A percentile compares a stretch with the other conserved stretches of the same genome.
Conservation (phyloP, 2,888 invertebrate genomes). For the Drosophila borborema region DNA sequence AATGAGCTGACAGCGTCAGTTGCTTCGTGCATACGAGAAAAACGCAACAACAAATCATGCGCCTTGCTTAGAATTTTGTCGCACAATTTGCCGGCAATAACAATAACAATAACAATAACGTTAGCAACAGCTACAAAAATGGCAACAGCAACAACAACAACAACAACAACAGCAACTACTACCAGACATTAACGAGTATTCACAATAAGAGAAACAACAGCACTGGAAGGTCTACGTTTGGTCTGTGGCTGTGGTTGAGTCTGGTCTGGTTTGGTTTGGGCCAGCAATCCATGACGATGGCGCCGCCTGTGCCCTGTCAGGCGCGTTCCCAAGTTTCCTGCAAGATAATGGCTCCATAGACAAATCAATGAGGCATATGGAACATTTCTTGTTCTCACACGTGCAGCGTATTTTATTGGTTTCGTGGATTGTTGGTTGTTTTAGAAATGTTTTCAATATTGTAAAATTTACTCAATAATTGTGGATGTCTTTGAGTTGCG, state of each 20-base stretch:
- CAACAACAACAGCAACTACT: slow-evolving; percentile 14
- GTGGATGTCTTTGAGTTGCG: too few relatives aligned
- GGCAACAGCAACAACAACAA: slow-evolving; percentile 13
- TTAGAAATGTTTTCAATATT: neutral
- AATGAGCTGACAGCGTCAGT: slow-evolving; percentile 68
- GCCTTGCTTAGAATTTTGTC: slow-evolving; percentile 74
- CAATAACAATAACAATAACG: slow-evolving; percentile 34
- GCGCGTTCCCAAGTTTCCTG: neutral
- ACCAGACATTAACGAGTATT: slow-evolving; percentile 36
- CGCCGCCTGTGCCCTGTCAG: slow-evolving; percentile 12
- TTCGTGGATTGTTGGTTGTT: neutral
- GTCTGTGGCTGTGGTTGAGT: slow-evolving; percentile 9
- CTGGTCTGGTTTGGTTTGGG: slow-evolving; percentile 3
- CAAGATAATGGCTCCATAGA: neutral
- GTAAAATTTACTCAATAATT: neutral
- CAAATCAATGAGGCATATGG: slow-evolving; percentile 13
- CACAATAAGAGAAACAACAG: slow-evolving; percentile 20
- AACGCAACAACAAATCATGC: slow-evolving; percentile 69
- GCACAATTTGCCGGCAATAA: slow-evolving; percentile 56
- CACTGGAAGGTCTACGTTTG: slow-evolving; percentile 34
- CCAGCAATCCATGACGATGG: slow-evolving; percentile 41
- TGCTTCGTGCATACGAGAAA: slow-evolving; percentile 54
- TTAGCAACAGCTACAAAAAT: slow-evolving; percentile 43
- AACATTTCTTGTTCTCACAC: slow-evolving; percentile 37
- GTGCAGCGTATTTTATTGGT: slow-evolving; percentile 21